Percentiles rank a stretch among this genome's conserved stretches.
These are phyloP conservation scores for Tiliacea aurago DNA, from an alignment of 2,888 invertebrate genomes.

Conservation along the genomic window DNA sequence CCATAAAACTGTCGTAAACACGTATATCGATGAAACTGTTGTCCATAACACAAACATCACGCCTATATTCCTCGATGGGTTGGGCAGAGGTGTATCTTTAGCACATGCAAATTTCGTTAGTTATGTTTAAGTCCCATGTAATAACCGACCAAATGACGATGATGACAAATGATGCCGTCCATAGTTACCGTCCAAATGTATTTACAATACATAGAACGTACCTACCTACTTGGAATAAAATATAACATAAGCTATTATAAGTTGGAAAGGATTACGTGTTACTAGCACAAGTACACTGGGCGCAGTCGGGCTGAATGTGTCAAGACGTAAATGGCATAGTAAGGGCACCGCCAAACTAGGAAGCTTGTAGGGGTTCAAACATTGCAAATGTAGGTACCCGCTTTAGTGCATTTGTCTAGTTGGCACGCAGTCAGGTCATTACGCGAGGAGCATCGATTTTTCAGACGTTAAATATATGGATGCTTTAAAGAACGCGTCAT, in stretches of 20 bases:
- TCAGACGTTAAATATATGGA: slow-evolving; percentile 38
- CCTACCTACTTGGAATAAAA: slow-evolving; percentile 3
- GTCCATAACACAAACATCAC: neutral
- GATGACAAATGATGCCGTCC: neutral
- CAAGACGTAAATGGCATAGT: slow-evolving; percentile 47
- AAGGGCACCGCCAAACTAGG: slow-evolving; percentile 39
- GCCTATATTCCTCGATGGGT: no score
- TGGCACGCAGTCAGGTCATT: slow-evolving; percentile 65
- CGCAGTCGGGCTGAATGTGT: slow-evolving; percentile 26
- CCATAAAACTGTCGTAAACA: slow-evolving; percentile 34
- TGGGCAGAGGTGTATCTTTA: no score
- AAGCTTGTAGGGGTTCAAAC: slow-evolving; percentile 40
- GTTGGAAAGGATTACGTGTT: slow-evolving; percentile 10
- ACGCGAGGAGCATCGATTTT: slow-evolving; percentile 59
- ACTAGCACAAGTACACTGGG: slow-evolving; percentile 25
- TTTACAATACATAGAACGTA: slow-evolving; percentile 21
- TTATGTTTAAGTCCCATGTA: no score
- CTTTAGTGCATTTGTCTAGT: slow-evolving; percentile 54
- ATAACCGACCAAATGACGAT: no score
- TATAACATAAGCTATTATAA: slow-evolving; percentile 16
- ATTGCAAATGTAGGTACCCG: slow-evolving; percentile 36
- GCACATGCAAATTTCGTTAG: no score
- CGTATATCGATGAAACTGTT: slow-evolving; percentile 13
- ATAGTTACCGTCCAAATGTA: slow-evolving; percentile 7
- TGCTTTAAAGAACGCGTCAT: slow-evolving; percentile 31